Evolutionary conservation across 2,113 vertebrate genomes (phyloP), one percentile per base, ranked within the genome.

Genomic region (Gallinago jamesoni): DNA sequence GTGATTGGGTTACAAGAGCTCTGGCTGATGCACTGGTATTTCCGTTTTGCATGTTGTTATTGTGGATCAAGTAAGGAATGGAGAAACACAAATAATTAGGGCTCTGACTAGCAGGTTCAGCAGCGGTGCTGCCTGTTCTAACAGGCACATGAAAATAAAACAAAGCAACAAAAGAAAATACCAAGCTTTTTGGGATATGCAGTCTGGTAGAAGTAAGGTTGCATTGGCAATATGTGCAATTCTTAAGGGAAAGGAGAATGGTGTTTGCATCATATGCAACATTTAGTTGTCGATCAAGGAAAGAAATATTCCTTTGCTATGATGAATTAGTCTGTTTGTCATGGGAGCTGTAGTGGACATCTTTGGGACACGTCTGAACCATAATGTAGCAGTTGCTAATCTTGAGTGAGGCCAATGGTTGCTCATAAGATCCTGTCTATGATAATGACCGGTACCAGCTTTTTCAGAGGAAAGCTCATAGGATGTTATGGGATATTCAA

Each of bases 1-100:
- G 62, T 89, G 90, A 57, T n/a, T 74, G 77, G 33, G 37, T 89
- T 95, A 79, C 64, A 82, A 52, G 93, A 93, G 72, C 53, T 89
- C 57, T 92, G 79, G 78, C 59, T 91, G 79, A 39, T 64, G 57
- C 69, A 37, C 24, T 96, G 87, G 31, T 81, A 81, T 96, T 96
- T 96, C 45, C 18, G 39, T 87, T 91, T 74, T 86, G 31, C 20
- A 2, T 87, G 59, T 64, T 92, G 50, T 63, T 90, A 22, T 70
- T 82, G 35, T 72, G 21, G 35, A 50, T 90, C 66, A 60, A 62
- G 52, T 47, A 72, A 96, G 37, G 52, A 31, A 86, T 24, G 79
- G 59, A 66, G 50, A 90, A 78, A 45, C 30, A 68, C 35, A 76
- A 23, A 78, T 94, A 95, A 92, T 93, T 88, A 93, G 73, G 43